These are phyloP conservation scores for Laticauda laticaudata DNA, from an alignment of 2,113 vertebrate genomes.

Conservation along the genomic window DNA sequence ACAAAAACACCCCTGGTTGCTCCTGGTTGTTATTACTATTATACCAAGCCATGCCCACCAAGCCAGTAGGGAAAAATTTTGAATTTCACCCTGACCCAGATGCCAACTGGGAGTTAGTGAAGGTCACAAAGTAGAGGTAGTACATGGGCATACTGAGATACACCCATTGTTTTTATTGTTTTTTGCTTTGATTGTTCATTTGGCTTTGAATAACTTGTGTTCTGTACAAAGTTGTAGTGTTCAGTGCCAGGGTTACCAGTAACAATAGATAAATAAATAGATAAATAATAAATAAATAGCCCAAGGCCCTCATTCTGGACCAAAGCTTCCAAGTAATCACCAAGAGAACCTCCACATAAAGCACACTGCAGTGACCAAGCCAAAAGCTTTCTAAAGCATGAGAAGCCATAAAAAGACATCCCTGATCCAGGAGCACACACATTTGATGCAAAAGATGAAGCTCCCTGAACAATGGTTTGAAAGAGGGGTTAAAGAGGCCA, in stretches of 20 bases:
- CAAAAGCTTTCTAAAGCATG: not conserved
- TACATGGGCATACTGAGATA: not conserved
- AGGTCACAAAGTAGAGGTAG: not conserved
- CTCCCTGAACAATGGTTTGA: not conserved
- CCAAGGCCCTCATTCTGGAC: not conserved
- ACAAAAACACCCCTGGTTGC: too few species aligned
- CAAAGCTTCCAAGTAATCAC: too few species aligned
- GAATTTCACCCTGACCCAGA: not conserved
- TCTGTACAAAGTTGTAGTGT: not conserved
- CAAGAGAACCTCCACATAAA: not conserved
- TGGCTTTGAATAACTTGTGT: not conserved
- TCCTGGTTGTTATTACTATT: too few species aligned
- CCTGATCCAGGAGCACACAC: not conserved
- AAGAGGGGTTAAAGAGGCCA: too few species aligned
- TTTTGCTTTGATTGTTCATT: not conserved
- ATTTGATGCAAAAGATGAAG: not conserved
- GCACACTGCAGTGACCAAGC: not conserved
- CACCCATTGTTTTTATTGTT: not conserved
- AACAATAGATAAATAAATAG: not conserved
- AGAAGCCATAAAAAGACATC: not conserved
- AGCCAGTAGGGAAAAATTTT: too few species aligned
- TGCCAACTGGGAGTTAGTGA: not conserved
- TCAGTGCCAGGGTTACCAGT: not conserved
- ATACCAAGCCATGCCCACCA: too few species aligned
- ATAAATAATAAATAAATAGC: not conserved